phyloP scores from a whole-genome alignment of 2,888 invertebrate genomes.

The Heliconius hortense region DNA sequence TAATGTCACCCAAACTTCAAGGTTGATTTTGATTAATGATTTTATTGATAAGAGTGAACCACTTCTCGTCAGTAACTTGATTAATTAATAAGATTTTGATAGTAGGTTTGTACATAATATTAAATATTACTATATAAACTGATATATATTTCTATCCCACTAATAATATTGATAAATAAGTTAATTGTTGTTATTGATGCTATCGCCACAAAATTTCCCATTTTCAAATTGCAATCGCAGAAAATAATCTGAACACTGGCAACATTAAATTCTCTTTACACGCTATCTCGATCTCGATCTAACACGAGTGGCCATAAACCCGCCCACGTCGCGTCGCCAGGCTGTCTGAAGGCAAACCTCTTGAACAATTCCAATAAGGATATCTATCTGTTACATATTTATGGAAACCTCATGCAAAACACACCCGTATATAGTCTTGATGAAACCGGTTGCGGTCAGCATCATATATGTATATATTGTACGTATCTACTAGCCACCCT shows the following conservation, averaged over 20 bases:
- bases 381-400: constrained; percentile 49
- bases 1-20: constrained; percentile 20
- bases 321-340: constrained; percentile 57
- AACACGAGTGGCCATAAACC: constrained; percentile 34
- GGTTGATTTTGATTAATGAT: constrained; percentile 26
- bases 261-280: constrained; percentile 35
- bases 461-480: neutral
- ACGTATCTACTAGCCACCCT: constrained; percentile 3
- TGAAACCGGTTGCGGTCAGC: constrained; percentile 29
- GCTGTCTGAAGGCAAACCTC: constrained; percentile 70
- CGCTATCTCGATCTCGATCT: constrained; percentile 32
- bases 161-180: neutral
- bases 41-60: constrained; percentile 14
- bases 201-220: constrained; percentile 9
- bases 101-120: neutral
- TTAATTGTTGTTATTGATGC: neutral
- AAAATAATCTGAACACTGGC: constrained; percentile 32
- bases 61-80: constrained; percentile 10
- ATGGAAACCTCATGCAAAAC: constrained; percentile 55
- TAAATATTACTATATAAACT: neutral
- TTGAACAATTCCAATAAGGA: constrained; percentile 50
- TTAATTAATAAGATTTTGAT: constrained; percentile 13
- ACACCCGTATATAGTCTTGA: constrained; percentile 41
- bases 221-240: constrained; percentile 21
- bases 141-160: neutral